Evolutionary conservation across 2,113 vertebrate genomes (phyloP), one percentile per base, ranked within the genome.

Genomic region (Bos javanicus): DNA sequence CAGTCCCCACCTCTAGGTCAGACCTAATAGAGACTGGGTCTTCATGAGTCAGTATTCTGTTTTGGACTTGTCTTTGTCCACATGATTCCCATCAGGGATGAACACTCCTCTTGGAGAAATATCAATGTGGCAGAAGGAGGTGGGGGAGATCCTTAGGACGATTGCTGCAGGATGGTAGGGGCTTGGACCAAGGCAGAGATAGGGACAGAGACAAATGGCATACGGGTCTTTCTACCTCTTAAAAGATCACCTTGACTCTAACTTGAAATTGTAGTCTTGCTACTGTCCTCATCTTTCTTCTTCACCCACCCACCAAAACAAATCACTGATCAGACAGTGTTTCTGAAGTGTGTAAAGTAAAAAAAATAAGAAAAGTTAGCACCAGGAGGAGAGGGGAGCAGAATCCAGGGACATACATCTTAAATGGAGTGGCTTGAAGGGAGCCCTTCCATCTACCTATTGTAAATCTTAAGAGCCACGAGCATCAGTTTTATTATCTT

Each of bases 121-220:
- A 64, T 3, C 33, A 16, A 26, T 0, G 0, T 46, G n/a, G 26
- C 50, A 39, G 5, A 59, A 62, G 26, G 1, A 1, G 1, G 7
- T 88, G 1, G 5, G 39, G 76, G 13, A 60, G n/a, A 52, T 7
- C 6, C 3, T 3, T 16, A 5, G 52, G 6, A 25, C 7, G 60
- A 57, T 8, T 7, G 2, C 12, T 67, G 1, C 10, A 50, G 13
- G 4, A 33, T 14, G 4, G 7, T 9, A 26, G 33, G 36, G 33
- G 0, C 46, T 21, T 50, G 25, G 48, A 15, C 26, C 54, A 43
- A 19, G 33, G 43, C 1, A 3, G 16, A 60, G 36, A 25, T 6
- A 62, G 28, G 19, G 9, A 54, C 33, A 23, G 36, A 71, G 6
- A 14, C 2, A 86, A 56, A 17, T 10, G 30, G 21, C 3, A 2